Evolutionary conservation across 2,113 vertebrate genomes (phyloP).

Genomic region (Desmodus rotundus): DNA sequence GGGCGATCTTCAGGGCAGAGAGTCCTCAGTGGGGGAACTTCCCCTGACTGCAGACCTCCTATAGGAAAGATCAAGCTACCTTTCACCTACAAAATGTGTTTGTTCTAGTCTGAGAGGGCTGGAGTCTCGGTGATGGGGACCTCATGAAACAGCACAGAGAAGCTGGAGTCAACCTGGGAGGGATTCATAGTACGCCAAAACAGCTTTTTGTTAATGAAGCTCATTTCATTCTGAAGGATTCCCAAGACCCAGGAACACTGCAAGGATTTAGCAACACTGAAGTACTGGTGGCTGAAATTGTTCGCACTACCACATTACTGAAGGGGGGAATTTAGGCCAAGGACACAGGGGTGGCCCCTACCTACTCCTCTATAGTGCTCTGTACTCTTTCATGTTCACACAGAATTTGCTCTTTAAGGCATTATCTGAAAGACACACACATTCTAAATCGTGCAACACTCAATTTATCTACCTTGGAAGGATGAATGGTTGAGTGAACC

Average conservation of each 20-base stretch:
- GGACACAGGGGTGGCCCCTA: constrained; percentile 57
- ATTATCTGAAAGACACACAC: constrained; percentile 71
- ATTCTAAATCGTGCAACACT: constrained; percentile 66
- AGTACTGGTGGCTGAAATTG: neutral
- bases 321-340: constrained; percentile 68
- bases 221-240: constrained; percentile 46
- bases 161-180: constrained; percentile 31
- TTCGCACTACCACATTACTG: neutral
- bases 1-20: neutral
- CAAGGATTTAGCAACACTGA: neutral
- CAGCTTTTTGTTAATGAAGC: constrained; percentile 27
- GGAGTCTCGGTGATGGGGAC: neutral
- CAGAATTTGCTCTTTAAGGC: constrained; percentile 64
- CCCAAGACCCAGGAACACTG: neutral
- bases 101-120: constrained; percentile 33
- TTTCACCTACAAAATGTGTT: constrained; percentile 42
- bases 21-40: neutral
- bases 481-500: constrained; percentile 59
- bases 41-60: neutral
- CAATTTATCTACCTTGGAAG: constrained; percentile 72
- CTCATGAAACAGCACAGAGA: constrained; percentile 42
- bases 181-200: neutral
- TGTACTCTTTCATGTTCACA: constrained; percentile 68
- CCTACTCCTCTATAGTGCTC: constrained; percentile 35
- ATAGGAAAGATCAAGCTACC: constrained; percentile 55